Evolutionary conservation across 2,797 vertebrate species (phyloP).

Genomic region (Scolopax bukidnonensis): DNA sequence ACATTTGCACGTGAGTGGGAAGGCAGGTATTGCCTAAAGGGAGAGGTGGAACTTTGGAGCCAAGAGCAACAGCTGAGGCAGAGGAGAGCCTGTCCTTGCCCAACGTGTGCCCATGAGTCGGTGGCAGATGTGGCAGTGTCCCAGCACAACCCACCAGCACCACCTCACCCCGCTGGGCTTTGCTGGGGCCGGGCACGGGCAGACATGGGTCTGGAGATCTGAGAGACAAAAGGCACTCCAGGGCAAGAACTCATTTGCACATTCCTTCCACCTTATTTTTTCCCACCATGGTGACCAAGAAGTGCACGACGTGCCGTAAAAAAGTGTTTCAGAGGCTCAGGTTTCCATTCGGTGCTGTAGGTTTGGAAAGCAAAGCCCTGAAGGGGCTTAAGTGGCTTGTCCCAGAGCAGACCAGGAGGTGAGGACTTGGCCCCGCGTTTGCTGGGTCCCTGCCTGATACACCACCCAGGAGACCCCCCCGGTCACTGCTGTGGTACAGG

Average conservation of each 20-base stretch:
- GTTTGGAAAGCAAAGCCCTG: background rate
- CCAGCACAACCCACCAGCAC: background rate
- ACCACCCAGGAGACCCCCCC: fast-evolving
- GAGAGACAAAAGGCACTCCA: background rate
- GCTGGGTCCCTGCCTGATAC: background rate
- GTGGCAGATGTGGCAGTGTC: background rate
- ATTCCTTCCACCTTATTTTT: background rate
- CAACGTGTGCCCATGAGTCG: fast-evolving
- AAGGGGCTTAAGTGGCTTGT: background rate
- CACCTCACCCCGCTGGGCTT: fast-evolving
- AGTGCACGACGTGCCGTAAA: fast-evolving
- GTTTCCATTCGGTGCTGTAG: background rate
- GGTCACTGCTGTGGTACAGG: fast-evolving
- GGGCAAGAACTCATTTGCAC: background rate
- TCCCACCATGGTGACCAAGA: fast-evolving
- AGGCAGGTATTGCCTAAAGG: background rate
- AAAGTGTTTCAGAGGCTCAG: fast-evolving
- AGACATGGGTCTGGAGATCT: fast-evolving
- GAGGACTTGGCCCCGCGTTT: fast-evolving
- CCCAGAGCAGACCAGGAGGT: background rate
- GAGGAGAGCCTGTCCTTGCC: background rate
- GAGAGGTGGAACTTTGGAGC: background rate
- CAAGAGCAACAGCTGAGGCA: slow-evolving; percentile 17
- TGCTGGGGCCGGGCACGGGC: fast-evolving
- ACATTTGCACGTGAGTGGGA: background rate